Percentiles rank a stretch among this genome's conserved stretches.
Evolutionary conservation across 2,113 vertebrate species (phyloP).

Genomic region (Macquaria ambigua): DNA sequence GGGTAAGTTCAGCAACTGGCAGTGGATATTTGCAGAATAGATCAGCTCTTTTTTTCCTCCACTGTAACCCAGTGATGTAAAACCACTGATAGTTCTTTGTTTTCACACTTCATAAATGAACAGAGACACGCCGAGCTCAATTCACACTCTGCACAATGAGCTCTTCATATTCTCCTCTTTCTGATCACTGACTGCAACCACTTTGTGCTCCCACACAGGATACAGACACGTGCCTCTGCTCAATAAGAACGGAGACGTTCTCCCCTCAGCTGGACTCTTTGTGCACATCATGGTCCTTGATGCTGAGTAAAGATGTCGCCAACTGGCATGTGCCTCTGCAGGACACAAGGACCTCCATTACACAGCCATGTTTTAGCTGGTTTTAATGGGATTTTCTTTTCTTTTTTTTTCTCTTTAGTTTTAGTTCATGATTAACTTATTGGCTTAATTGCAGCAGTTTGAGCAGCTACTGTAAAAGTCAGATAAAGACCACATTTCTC

Average conservation of each 20-base stretch:
- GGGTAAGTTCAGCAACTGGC: conserved; percentile 83
- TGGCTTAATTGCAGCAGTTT: conserved; percentile 34
- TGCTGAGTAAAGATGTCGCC: conserved; percentile 47
- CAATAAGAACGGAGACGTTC: conserved; percentile 87
- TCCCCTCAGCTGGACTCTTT: conserved; percentile 92
- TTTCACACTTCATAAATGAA: conserved; percentile 31
- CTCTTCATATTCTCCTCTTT: conserved; percentile 9
- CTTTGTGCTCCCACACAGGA: conserved; percentile 82
- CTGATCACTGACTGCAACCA: conserved; percentile 24
- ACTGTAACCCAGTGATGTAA: not conserved
- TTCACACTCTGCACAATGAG: conserved; percentile 47
- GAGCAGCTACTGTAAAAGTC: not conserved
- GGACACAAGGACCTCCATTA: not conserved
- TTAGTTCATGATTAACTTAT: conserved; percentile 59
- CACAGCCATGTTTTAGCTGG: conserved; percentile 28
- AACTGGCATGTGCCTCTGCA: not conserved
- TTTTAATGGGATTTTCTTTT: not conserved
- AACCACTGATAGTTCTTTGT: not conserved
- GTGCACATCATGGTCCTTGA: conserved; percentile 88
- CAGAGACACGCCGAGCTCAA: not conserved
- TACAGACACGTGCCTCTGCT: conserved; percentile 95
- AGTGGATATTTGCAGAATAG: not conserved
- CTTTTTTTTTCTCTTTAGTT: conserved; percentile 22
- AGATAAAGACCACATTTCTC: not conserved
- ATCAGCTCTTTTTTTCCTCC: not conserved